A percentile compares a stretch with the other conserved stretches of the same genome.
phyloP scores from a whole-genome alignment of 2,797 vertebrate genomes.

The Rallus crepitans region DNA sequence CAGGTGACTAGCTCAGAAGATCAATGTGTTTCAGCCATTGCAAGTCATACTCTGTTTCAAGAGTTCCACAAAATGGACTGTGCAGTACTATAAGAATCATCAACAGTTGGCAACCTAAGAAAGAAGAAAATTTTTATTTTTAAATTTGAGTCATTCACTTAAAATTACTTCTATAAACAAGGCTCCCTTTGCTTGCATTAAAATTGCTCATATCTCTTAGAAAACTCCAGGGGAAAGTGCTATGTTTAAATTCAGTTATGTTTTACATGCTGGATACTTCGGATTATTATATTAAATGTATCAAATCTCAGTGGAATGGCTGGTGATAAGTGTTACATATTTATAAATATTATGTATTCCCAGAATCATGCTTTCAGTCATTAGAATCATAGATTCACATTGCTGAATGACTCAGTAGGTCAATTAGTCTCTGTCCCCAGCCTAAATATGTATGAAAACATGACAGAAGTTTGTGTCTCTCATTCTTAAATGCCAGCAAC shows the following conservation, averaged over 20 bases:
- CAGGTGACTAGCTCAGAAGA: background rate
- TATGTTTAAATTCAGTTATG: conserved; percentile 10
- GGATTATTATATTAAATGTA: conserved; percentile 25
- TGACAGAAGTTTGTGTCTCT: background rate
- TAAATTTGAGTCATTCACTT: background rate
- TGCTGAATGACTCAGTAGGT: background rate
- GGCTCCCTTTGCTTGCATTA: background rate
- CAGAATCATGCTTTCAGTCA: background rate
- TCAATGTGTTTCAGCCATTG: background rate
- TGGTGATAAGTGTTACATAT: conserved; percentile 11
- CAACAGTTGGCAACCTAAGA: background rate
- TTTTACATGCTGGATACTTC: background rate
- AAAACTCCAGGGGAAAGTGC: background rate
- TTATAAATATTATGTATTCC: conserved; percentile 32
- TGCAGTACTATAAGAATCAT: background rate
- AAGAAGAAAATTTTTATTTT: background rate
- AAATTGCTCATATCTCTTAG: background rate
- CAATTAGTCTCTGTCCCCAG: background rate
- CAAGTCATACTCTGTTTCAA: background rate
- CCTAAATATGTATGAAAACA: background rate
- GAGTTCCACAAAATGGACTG: background rate
- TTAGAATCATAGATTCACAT: background rate
- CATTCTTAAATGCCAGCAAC: background rate
- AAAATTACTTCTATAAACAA: background rate
- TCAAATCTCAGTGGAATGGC: conserved; percentile 3